Conservation (phyloP, 2,797 vertebrate species). For the Danio albolineatus region DNA sequence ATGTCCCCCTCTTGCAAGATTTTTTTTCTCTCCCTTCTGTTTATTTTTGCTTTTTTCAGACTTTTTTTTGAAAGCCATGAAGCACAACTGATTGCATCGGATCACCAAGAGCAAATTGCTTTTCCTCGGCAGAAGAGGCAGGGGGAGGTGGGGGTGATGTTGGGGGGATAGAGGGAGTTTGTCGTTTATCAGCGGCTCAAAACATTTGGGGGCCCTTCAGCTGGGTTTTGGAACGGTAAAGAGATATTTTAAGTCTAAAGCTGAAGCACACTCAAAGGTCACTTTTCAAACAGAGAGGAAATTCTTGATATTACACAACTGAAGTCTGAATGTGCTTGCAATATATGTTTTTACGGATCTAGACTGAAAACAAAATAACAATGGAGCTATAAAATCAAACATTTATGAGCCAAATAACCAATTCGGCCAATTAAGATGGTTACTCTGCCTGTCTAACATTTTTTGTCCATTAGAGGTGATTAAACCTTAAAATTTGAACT, state of each 20-base stretch:
- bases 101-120: conserved; percentile 77
- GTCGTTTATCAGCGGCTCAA: conserved; percentile 64
- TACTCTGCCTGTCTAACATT: not conserved
- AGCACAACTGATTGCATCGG: conserved; percentile 74
- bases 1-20: conserved; percentile 61
- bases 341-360: not conserved
- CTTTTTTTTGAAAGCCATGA: conserved; percentile 68
- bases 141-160: conserved; percentile 59
- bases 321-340: not conserved
- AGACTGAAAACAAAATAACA: not conserved
- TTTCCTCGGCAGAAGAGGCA: conserved; percentile 68
- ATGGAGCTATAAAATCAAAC: not conserved
- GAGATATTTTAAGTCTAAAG: conserved; percentile 31
- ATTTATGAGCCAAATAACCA: not conserved
- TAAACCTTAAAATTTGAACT: not conserved
- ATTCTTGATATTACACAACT: conserved; percentile 26
- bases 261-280: conserved; percentile 33
- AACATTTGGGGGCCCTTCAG: conserved; percentile 40
- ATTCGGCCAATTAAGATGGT: not conserved
- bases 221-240: conserved; percentile 6
- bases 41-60: conserved; percentile 54
- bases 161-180: conserved; percentile 47
- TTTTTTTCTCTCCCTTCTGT: conserved; percentile 61
- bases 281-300: conserved; percentile 34
- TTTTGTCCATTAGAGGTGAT: not conserved